Base-by-base conservation (phyloP, 2,888 invertebrate species). In the Rhingia rostrata region DNA sequence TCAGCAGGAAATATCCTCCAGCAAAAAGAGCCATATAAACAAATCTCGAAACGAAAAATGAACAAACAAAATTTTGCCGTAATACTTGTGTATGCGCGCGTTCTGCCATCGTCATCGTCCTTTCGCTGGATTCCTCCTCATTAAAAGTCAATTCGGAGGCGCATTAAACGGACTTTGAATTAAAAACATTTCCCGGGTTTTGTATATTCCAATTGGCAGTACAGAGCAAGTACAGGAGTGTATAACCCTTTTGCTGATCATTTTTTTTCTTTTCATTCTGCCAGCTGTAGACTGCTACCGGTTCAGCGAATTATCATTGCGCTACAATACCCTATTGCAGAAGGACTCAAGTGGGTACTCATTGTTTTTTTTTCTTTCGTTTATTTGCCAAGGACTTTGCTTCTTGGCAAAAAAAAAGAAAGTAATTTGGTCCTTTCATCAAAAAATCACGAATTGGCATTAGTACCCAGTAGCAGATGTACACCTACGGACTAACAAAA, bases 121-220 rank as follows among this genome's bases (percentile, higher is more conserved):
- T 49, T 74, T 51, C n/a, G 51, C 43, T 43, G 41, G 49, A 43
- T 61, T 22, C 6, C 49, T 83, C 69, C 84, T 84, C 84, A 84
- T 84, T 84, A 84, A 84, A 84, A 84, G 84, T 84, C 84, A 84
- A 84, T 84, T 84, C 74, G 70, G 64, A 84, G 84, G 75, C 69
- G 79, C 79, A 80, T 80, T 79, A 80, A 80, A 54, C 74, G 84
- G 74, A 41, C 74, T 61, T 58, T 70, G 84, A 84, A 84, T 84
- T 79, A 84, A 84, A 74, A 70, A 32, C 69, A 37, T 79, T 79
- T 61, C 66, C 54, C 35, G 35, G 61, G 32, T 67, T 56, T 67
- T 54, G 72, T 61, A 66, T 77, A 61, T 63, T 47, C 81, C 81
- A 70, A 75, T 81, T 70, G 74, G 81, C 72, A 67, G 73, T 12